A percentile compares a stretch with the other conserved stretches of the same genome.
phyloP scores from a whole-genome alignment of 2,797 vertebrate species.

The Pogoniulus pusillus region DNA sequence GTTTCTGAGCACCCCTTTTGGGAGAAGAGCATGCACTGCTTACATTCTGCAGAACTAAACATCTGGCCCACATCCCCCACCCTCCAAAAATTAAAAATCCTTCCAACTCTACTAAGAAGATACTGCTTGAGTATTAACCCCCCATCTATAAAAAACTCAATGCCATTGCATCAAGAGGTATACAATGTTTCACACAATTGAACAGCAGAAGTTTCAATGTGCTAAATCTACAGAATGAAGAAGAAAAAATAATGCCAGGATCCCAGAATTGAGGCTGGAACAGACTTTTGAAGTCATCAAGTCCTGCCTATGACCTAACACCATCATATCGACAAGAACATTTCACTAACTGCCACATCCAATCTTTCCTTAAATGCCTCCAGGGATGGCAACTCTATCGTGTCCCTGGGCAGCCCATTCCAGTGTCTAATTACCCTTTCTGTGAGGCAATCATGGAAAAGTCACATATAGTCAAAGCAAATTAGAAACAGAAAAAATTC shows the following conservation, averaged over 20 bases:
- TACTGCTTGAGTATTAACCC: neutral
- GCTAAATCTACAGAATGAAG: neutral
- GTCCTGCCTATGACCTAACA: too few species aligned
- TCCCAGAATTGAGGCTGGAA: too few species aligned
- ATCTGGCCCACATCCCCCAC: neutral
- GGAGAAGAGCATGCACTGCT: neutral
- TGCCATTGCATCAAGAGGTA: fast-evolving
- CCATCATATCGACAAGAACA: too few species aligned
- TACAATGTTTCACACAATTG: neutral
- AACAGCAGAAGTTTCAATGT: neutral
- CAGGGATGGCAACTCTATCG: too few species aligned
- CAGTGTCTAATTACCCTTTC: too few species aligned
- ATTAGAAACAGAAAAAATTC: neutral
- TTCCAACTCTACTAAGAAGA: neutral
- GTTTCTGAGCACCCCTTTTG: neutral
- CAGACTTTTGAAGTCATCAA: too few species aligned
- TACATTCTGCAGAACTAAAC: neutral
- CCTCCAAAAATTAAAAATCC: fast-evolving
- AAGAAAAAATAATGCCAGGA: fast-evolving
- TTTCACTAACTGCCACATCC: too few species aligned
- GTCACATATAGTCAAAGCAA: neutral
- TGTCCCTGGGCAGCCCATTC: too few species aligned
- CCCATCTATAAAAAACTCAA: neutral
- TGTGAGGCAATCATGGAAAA: too few species aligned
- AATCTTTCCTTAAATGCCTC: too few species aligned